Evolutionary conservation across 2,797 vertebrate species (phyloP), one percentile per base, ranked within the genome.

Genomic region (Neopelma chrysocephalum): DNA sequence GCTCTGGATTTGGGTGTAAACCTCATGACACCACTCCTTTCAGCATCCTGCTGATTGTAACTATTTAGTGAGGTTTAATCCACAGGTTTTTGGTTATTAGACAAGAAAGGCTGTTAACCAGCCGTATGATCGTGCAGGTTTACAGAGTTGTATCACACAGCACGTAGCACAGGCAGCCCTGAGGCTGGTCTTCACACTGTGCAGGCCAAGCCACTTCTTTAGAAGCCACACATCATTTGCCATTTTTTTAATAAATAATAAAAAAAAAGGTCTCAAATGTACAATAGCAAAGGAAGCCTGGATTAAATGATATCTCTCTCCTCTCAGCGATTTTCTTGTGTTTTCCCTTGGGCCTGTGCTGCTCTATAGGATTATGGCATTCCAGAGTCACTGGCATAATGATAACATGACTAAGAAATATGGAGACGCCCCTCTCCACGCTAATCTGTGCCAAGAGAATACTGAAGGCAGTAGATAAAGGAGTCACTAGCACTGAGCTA

Each of bases 391-490:
- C 8, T 88, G 87, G 65, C 75, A 58, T 81, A 87, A 96, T 3
- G 68, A 94, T 92, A 91, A 92, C 50, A 51, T 1, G 42, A 83
- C 40, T 79, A 72, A 95, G 80, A 96, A 96, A 96, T 75, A 91
- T 8, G 43, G 78, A 91, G 57, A 73, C 78, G 83, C 38, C 53
- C 77, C 79, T 85, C 77, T 76, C 70, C 82, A 66, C 2, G 0
- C 62, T 96, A 94, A 97, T 94, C 81, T 0, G 0, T 86, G 72
- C 69, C 60, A 81, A 75, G 94, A 93, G 89, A 95, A 89, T 87
- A 77, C 75, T 95, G 94, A 96, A 90, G 53, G 61, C 65, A 82
- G 80, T 50, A 96, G 94, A 97, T 96, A 93, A 96, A 93, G 64
- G 32, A 89, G 75, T 87, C 89, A 56, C 68, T 66, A 82, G 57